Evolutionary conservation across 2,113 vertebrate species (phyloP).

Genomic region (Neolamprologus cancellatus): DNA sequence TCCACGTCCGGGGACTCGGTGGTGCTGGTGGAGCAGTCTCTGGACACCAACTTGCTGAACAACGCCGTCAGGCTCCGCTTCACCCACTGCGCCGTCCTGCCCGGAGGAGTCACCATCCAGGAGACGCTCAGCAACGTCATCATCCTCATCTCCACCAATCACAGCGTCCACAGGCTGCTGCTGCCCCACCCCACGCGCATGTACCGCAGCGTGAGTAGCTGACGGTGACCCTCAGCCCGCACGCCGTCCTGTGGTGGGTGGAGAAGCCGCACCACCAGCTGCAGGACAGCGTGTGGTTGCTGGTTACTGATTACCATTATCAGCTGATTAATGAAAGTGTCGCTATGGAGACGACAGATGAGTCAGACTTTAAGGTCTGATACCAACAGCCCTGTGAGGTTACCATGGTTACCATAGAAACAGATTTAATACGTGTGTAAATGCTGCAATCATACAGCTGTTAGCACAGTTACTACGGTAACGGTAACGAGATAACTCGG

Average conservation of each 20-base stretch:
- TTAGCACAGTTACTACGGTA: neutral
- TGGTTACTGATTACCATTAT: neutral
- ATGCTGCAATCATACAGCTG: neutral
- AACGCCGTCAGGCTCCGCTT: conserved; percentile 78
- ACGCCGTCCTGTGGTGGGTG: fast-evolving
- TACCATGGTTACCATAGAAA: neutral
- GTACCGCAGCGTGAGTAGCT: conserved; percentile 85
- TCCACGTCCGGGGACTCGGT: conserved; percentile 78
- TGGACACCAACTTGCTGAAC: conserved; percentile 87
- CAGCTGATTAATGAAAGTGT: neutral
- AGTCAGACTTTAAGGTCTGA: neutral
- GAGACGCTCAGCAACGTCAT: conserved; percentile 83
- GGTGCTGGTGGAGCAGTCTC: conserved; percentile 85
- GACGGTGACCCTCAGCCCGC: neutral
- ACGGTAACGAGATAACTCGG: neutral
- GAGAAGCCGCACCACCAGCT: neutral
- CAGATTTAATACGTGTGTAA: neutral
- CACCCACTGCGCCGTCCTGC: conserved; percentile 78
- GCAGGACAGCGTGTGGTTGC: neutral
- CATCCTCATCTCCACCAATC: conserved; percentile 81
- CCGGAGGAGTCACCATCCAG: conserved; percentile 80
- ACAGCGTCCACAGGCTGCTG: conserved; percentile 83
- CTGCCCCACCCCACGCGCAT: conserved; percentile 85
- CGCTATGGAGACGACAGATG: fast-evolving
- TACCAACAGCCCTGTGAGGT: neutral